phyloP scores from a whole-genome alignment of 2,113 vertebrate genomes.

The Hippolais icterina region DNA sequence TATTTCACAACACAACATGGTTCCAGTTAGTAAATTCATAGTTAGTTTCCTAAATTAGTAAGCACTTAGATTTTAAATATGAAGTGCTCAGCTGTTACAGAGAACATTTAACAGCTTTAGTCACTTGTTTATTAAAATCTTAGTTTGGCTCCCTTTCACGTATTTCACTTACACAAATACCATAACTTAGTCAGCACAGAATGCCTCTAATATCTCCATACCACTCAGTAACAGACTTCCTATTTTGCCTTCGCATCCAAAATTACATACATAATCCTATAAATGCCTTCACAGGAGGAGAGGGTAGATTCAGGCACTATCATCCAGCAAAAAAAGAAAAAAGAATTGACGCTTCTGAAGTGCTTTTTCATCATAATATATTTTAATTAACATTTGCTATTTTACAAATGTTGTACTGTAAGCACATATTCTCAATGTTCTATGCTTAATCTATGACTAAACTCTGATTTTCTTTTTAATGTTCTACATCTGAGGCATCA shows the following conservation, averaged over 20 bases:
- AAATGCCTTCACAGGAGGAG: background rate
- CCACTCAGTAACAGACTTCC: background rate
- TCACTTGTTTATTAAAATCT: constrained; percentile 18
- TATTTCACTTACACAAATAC: background rate
- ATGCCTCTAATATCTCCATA: background rate
- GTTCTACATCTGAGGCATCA: constrained; percentile 18
- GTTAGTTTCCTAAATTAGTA: background rate
- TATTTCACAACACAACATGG: background rate
- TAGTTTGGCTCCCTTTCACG: background rate
- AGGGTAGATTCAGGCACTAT: background rate
- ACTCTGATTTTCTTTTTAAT: constrained; percentile 29
- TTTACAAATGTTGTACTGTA: constrained; percentile 26
- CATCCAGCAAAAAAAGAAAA: background rate
- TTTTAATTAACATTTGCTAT: constrained; percentile 38
- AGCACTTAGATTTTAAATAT: background rate
- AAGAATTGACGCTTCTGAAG: background rate
- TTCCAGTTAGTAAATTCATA: background rate
- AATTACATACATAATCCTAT: background rate
- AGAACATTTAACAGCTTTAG: background rate
- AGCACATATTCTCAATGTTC: constrained; percentile 8
- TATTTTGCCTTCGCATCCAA: background rate
- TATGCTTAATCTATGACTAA: constrained; percentile 17
- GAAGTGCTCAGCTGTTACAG: background rate
- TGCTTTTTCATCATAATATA: constrained; percentile 14
- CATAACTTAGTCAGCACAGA: background rate